These are phyloP conservation scores for Apamea monoglypha DNA, from an alignment of 2,888 invertebrate species.

Conservation along the genomic window DNA sequence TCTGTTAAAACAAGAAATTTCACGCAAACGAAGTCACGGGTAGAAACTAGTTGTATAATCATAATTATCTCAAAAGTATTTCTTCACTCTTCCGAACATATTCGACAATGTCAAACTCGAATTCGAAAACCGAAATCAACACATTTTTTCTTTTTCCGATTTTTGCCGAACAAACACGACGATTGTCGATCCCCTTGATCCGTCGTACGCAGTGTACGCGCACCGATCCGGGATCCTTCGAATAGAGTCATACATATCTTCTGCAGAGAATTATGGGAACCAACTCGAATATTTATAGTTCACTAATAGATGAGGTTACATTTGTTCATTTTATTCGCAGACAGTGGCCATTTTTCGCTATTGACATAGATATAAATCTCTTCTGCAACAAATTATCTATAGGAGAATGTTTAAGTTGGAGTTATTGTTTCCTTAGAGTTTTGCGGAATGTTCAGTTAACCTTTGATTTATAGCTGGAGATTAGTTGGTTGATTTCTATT, in stretches of 20 bases:
- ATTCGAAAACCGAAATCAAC: conserved; percentile 3
- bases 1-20: no score
- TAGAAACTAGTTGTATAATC: not conserved
- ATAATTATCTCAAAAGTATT: not conserved
- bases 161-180: conserved; percentile 7
- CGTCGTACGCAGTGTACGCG: conserved; percentile 63
- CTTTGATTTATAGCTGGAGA: conserved; percentile 38
- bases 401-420: conserved; percentile 33
- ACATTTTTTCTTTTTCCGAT: not conserved
- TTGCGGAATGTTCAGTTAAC: conserved; percentile 32
- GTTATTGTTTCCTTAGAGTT: conserved; percentile 52
- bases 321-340: conserved; percentile 59
- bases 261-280: conserved; percentile 75
- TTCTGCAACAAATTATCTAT: conserved; percentile 60
- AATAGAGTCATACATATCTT: conserved; percentile 80
- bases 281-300: conserved; percentile 76
- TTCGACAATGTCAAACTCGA: not conserved
- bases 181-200: not conserved
- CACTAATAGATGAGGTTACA: conserved; percentile 71
- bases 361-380: conserved; percentile 70
- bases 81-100: not conserved
- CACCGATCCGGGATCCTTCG: conserved; percentile 49
- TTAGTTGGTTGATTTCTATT: conserved; percentile 23
- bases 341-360: conserved; percentile 66
- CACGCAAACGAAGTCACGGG: not conserved